Conservation (phyloP, 2,113 vertebrate species). For the Candoia aspera region DNA sequence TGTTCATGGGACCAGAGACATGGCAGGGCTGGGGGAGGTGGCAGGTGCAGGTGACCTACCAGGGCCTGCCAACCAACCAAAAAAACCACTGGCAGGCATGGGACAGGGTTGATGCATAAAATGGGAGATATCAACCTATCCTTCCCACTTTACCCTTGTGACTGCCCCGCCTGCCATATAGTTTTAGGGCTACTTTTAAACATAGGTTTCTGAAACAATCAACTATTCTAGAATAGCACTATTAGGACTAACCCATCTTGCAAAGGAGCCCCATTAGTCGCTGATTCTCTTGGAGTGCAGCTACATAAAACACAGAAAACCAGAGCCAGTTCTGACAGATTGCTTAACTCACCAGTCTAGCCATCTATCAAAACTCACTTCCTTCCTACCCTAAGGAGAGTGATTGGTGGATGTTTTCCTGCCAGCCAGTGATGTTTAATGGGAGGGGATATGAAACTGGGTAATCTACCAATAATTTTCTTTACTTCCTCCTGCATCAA, state of each 20-base stretch:
- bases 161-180: neutral
- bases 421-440: neutral
- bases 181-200: neutral
- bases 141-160: too few species aligned
- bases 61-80: neutral
- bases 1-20: neutral
- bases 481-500: neutral
- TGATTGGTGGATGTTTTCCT: neutral
- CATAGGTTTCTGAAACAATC: neutral
- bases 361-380: neutral
- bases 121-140: neutral
- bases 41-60: neutral
- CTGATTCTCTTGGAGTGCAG: neutral
- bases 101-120: neutral
- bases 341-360: neutral
- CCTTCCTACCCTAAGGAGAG: neutral
- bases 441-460: neutral
- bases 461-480: neutral
- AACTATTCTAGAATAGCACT: neutral
- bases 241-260: neutral
- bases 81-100: neutral
- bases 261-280: neutral
- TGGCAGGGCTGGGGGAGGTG: neutral
- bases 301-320: neutral
- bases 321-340: neutral